A percentile compares a stretch with the other conserved stretches of the same genome.
These are phyloP conservation scores for Rhagium mordax DNA, from an alignment of 2,888 invertebrate species.

Conservation along the genomic window DNA sequence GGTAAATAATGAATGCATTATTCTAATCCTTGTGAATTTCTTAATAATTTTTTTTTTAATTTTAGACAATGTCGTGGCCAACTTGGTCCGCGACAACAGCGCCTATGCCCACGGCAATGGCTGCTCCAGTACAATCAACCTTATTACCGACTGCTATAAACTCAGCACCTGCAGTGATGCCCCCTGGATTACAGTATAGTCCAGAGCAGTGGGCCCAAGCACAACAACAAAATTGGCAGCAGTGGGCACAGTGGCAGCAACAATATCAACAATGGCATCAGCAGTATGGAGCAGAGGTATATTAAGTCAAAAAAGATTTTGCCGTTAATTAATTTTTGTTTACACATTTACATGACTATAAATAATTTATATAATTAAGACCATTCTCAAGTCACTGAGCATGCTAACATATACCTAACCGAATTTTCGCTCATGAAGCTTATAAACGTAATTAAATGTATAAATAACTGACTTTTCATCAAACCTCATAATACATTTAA, in stretches of 20 bases:
- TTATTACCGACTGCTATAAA: constrained; percentile 50
- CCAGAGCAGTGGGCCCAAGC: constrained; percentile 80
- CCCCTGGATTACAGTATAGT: constrained; percentile 71
- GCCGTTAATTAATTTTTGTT: no score
- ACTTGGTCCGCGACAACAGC: constrained; percentile 61
- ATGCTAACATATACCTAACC: no score
- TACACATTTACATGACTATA: no score
- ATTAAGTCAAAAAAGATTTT: no score
- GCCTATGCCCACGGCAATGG: constrained; percentile 51
- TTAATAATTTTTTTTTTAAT: constrained; percentile 14
- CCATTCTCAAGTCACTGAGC: no score
- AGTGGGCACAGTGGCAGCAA: constrained; percentile 85
- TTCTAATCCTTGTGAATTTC: neutral
- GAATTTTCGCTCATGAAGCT: no score
- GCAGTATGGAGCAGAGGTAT: constrained; percentile 83
- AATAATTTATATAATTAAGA: no score
- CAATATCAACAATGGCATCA: constrained; percentile 85
- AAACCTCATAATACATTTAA: no score
- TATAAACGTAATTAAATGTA: no score
- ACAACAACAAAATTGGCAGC: constrained; percentile 82
- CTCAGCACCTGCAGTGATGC: constrained; percentile 49
- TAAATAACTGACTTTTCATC: no score
- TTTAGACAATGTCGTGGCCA: constrained; percentile 66
- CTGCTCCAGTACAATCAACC: constrained; percentile 48
- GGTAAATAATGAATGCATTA: constrained; percentile 29